Conservation (phyloP, 2,888 invertebrate genomes). For the Amorpha juglandis region DNA sequence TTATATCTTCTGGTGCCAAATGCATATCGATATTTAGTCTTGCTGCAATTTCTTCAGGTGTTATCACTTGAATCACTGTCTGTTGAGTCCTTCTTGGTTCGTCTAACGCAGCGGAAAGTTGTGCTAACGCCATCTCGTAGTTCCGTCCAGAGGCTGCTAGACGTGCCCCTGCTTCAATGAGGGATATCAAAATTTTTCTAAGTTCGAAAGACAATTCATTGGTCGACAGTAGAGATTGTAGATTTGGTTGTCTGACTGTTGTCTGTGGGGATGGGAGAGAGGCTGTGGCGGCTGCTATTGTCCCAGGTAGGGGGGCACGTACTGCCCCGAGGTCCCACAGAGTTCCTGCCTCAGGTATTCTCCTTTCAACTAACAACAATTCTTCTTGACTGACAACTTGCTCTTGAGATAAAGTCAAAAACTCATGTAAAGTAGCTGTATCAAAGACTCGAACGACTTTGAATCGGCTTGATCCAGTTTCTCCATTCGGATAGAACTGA, state of each 20-base stretch:
- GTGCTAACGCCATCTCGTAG: constrained; percentile 68
- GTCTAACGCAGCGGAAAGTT: constrained; percentile 69
- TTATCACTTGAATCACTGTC: constrained; percentile 66
- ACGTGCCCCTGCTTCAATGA: constrained; percentile 75
- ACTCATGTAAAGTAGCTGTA: constrained; percentile 69
- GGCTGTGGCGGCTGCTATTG: constrained; percentile 75
- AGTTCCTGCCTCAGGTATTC: constrained; percentile 68
- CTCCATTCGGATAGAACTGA: constrained; percentile 73
- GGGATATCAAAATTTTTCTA: constrained; percentile 72
- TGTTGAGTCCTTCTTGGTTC: constrained; percentile 57
- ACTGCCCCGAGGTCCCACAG: constrained; percentile 75
- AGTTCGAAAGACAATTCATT: constrained; percentile 74
- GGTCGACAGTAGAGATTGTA: constrained; percentile 73
- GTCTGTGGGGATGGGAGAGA: constrained; percentile 64
- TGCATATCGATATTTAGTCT: constrained; percentile 47
- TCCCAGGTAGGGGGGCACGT: constrained; percentile 66
- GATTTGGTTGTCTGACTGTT: constrained; percentile 65
- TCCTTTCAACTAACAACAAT: constrained; percentile 65
- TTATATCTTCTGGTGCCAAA: constrained; percentile 37
- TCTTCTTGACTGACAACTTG: constrained; percentile 70
- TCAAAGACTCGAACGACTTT: constrained; percentile 73
- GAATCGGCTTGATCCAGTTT: constrained; percentile 63
- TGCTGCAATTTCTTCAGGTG: constrained; percentile 71
- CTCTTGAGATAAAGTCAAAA: constrained; percentile 69
- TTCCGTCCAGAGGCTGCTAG: constrained; percentile 73